Evolutionary conservation across 2,888 invertebrate species (phyloP).

Genomic region (Metallyticus violacea): DNA sequence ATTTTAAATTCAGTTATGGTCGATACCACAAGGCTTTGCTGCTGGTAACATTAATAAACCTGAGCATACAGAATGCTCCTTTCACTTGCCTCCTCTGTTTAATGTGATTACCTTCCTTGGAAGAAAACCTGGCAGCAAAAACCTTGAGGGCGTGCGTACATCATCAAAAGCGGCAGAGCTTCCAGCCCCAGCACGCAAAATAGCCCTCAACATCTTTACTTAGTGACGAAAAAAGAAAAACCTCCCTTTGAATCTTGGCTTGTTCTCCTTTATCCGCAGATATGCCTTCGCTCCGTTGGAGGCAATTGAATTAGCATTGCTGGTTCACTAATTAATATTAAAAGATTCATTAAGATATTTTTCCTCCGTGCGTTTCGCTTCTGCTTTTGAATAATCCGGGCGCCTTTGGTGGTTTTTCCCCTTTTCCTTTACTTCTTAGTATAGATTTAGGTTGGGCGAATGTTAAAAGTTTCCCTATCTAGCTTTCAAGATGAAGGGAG

Average conservation of each 20-base stretch:
- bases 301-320: slow-evolving; percentile 26
- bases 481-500: too few relatives aligned
- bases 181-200: background rate
- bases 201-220: background rate
- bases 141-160: background rate
- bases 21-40: too few relatives aligned
- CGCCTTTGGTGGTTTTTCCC: background rate
- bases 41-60: background rate
- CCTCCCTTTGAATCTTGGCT: slow-evolving; percentile 4
- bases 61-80: background rate
- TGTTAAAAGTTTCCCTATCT: too few relatives aligned
- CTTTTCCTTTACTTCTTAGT: background rate
- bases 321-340: slow-evolving; percentile 27
- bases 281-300: background rate
- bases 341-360: slow-evolving; percentile 25
- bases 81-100: background rate
- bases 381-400: slow-evolving; percentile 20
- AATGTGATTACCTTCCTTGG: background rate
- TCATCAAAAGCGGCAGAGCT: background rate
- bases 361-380: background rate
- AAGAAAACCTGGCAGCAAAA: too few relatives aligned
- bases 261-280: background rate
- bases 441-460: too few relatives aligned
- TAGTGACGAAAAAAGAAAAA: background rate
- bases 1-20: too few relatives aligned